Percentiles rank a stretch among this genome's conserved stretches.
phyloP scores from a whole-genome alignment of 2,797 vertebrate genomes.

The Dermochelys coriacea region DNA sequence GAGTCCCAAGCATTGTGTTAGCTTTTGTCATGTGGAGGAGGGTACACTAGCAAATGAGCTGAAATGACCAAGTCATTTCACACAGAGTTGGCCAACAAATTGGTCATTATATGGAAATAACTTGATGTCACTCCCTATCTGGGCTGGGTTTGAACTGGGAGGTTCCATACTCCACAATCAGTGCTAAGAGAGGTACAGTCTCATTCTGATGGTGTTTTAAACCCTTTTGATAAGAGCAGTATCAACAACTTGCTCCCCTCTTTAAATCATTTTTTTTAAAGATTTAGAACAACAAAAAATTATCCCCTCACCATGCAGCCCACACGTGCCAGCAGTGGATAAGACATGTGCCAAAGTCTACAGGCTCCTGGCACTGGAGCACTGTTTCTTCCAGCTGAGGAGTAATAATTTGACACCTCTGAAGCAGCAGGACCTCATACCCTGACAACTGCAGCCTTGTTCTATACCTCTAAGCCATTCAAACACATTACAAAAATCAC shows the following conservation, averaged over 20 bases:
- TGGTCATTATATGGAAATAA: background rate
- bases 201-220: background rate
- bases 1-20: background rate
- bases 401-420: constrained; percentile 91
- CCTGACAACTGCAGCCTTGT: constrained; percentile 88
- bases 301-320: background rate
- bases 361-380: constrained; percentile 81
- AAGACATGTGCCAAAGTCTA: constrained; percentile 86
- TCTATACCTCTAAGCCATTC: constrained; percentile 83
- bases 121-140: background rate
- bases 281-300: constrained; percentile 56
- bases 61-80: background rate
- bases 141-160: background rate
- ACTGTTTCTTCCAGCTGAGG: constrained; percentile 87
- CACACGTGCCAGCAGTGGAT: constrained; percentile 70
- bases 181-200: background rate
- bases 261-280: constrained; percentile 38
- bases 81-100: background rate
- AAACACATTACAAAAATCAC: constrained; percentile 86
- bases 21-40: background rate
- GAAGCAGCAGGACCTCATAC: constrained; percentile 84
- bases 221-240: background rate
- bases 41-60: background rate
- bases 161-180: background rate
- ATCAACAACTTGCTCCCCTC: background rate